Evolutionary conservation across 1,140 invertebrate genomes (phyloP), one percentile per base, ranked within the genome.

Genomic region (Subanguina moxae): DNA sequence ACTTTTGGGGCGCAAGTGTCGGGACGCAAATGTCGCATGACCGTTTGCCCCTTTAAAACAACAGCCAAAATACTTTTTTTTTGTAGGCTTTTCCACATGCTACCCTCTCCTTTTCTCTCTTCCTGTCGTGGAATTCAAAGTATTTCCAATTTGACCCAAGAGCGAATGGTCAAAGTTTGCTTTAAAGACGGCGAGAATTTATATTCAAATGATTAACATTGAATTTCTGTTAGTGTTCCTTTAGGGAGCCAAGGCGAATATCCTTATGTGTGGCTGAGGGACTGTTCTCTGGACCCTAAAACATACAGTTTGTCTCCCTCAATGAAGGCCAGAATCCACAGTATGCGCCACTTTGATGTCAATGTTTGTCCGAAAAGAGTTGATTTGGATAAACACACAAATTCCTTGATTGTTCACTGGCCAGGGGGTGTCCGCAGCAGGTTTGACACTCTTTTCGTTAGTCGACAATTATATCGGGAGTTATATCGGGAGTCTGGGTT

Each of bases 221-320:
- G n/a, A 7, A 38, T 62, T n/a, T 42, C 23, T 1, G 17, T n/a
- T n/a, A n/a, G 32, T 13, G 19, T 46, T 65, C 5, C 7, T 64
- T 62, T 42, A 78, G 77, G 77, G 0, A 64, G 57, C 15, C 21
- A 30, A 1, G 76, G 78, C 13, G 11, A 64, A 0, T 80, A 72
- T 38, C 78, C 78, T 0, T 71, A 79, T 46, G 76, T 80, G 13
- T 80, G 78, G 78, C 57, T 80, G 21, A 66, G 78, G 52, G 78
- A 80, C 62, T 71, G 69, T n/a, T 79, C 73, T 38, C 63, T 73
- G 27, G 78, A 80, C 70, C 1, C 56, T 21, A 30, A 64, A 17
- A 80, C 76, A 1, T 80, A 80, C 62, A 63, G 74, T 1, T 74
- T 80, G 48, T 46, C 67, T 9, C 62, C 64, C 11, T 74, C 78